Conservation (phyloP, 2,888 invertebrate genomes). For the Trilocha varians region DNA sequence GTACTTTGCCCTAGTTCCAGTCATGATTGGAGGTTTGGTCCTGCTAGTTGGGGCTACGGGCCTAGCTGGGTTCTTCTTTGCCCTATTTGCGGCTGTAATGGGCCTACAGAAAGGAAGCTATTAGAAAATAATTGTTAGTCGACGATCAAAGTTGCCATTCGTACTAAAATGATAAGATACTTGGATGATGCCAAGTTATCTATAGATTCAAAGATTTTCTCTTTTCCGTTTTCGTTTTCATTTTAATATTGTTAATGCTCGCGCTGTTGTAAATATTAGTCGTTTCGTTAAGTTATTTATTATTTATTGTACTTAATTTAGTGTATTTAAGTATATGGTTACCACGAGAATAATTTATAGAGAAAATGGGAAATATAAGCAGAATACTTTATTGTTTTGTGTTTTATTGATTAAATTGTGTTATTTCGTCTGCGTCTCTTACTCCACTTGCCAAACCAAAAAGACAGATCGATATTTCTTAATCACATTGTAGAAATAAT, state of each 20-base stretch:
- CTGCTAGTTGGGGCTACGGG: constrained; percentile 85
- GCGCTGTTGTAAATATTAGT: constrained; percentile 51
- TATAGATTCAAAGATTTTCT: no score
- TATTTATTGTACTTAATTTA: constrained; percentile 36
- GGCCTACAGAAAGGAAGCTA: constrained; percentile 76
- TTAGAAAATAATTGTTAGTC: constrained; percentile 34
- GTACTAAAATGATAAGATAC: no score
- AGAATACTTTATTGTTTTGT: no score
- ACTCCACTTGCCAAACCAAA: no score
- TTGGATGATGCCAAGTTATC: no score
- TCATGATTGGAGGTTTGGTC: constrained; percentile 80
- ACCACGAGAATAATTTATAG: constrained; percentile 27
- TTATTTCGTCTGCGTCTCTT: no score
- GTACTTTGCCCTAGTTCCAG: constrained; percentile 83
- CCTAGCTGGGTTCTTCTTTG: constrained; percentile 90
- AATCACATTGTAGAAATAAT: no score
- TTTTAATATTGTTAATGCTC: constrained; percentile 16
- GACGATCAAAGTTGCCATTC: constrained; percentile 56
- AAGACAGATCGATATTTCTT: no score
- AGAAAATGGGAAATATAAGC: no score
- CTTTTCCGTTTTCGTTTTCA: not conserved
- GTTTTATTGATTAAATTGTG: no score
- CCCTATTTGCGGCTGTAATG: constrained; percentile 87
- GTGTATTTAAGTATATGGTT: constrained; percentile 29
- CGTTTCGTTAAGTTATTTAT: constrained; percentile 13